Conservation (phyloP, 1,140 invertebrate species). For the Bombus fervidus region DNA sequence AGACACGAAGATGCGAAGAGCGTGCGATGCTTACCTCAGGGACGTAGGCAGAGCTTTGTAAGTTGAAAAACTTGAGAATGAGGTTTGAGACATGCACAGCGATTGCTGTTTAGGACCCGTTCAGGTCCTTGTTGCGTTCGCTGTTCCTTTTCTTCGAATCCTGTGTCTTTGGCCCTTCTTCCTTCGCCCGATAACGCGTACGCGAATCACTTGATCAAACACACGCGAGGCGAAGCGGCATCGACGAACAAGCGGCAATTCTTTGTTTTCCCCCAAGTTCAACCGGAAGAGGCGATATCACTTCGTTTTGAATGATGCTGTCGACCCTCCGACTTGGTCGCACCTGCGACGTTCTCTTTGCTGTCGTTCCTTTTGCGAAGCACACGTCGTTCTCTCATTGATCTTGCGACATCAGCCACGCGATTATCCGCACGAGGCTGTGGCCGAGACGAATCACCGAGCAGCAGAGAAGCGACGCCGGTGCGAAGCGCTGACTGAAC, state of each 20-base stretch:
- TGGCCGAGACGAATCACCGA: slow-evolving; percentile 33
- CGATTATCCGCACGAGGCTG: slow-evolving; percentile 62
- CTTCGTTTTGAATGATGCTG: neutral
- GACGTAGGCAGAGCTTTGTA: slow-evolving; percentile 67
- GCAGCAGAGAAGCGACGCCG: slow-evolving; percentile 62
- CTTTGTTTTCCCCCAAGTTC: neutral
- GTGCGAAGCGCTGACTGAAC: slow-evolving; percentile 71
- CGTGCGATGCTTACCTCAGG: slow-evolving; percentile 61
- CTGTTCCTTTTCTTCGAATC: slow-evolving; percentile 17
- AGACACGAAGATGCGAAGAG: neutral
- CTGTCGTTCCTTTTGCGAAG: slow-evolving; percentile 18
- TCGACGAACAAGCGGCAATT: slow-evolving; percentile 11
- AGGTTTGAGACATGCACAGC: slow-evolving; percentile 69
- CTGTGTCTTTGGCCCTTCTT: neutral
- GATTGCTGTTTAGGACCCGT: slow-evolving; percentile 63
- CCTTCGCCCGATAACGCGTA: neutral
- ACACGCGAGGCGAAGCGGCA: slow-evolving; percentile 41
- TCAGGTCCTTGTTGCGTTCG: slow-evolving; percentile 58
- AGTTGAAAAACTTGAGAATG: slow-evolving; percentile 59
- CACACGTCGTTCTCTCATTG: slow-evolving; percentile 53
- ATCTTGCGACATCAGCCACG: slow-evolving; percentile 58
- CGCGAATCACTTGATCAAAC: neutral
- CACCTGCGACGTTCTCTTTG: slow-evolving; percentile 1
- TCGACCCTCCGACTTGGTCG: slow-evolving; percentile 20
- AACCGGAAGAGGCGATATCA: neutral